A percentile compares a stretch with the other conserved stretches of the same genome.
phyloP scores from a whole-genome alignment of 1,140 invertebrate species.

The Drosophila bifasciata region DNA sequence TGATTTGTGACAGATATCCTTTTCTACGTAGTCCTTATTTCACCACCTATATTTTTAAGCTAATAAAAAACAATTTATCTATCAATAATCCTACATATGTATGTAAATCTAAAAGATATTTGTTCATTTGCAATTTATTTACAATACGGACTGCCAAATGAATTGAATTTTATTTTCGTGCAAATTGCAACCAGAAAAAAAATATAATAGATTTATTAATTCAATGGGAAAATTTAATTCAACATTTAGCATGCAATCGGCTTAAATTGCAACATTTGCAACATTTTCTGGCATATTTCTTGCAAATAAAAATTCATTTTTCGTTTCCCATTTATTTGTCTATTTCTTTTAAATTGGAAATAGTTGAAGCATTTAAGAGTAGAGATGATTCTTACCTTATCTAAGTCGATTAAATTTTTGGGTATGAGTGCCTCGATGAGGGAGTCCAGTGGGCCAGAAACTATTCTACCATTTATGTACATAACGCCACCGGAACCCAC shows the following conservation, averaged over 20 bases:
- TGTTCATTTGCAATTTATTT: neutral
- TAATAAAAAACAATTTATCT: too few species aligned
- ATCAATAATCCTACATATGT: too few species aligned
- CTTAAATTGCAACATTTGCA: neutral
- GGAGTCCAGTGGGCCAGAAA: conserved; percentile 79
- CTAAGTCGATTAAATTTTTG: conserved; percentile 74
- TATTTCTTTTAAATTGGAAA: conserved; percentile 11
- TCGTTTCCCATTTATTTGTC: neutral
- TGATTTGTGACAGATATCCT: too few species aligned
- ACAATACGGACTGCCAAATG: neutral
- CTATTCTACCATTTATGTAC: conserved; percentile 81
- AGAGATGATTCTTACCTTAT: conserved; percentile 62
- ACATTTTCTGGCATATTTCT: neutral
- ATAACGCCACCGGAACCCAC: conserved; percentile 78
- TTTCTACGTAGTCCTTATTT: too few species aligned
- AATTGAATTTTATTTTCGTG: too few species aligned
- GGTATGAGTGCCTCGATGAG: conserved; percentile 72
- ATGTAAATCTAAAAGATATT: too few species aligned
- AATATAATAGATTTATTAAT: neutral
- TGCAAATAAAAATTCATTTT: conserved; percentile 9
- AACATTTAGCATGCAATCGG: neutral
- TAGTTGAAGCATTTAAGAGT: neutral
- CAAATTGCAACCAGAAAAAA: too few species aligned
- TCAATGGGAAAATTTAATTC: neutral
- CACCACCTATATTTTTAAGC: too few species aligned